Evolutionary conservation across 1,140 invertebrate genomes (phyloP), one percentile per base, ranked within the genome.

Genomic region (Belonocnema kinseyi): DNA sequence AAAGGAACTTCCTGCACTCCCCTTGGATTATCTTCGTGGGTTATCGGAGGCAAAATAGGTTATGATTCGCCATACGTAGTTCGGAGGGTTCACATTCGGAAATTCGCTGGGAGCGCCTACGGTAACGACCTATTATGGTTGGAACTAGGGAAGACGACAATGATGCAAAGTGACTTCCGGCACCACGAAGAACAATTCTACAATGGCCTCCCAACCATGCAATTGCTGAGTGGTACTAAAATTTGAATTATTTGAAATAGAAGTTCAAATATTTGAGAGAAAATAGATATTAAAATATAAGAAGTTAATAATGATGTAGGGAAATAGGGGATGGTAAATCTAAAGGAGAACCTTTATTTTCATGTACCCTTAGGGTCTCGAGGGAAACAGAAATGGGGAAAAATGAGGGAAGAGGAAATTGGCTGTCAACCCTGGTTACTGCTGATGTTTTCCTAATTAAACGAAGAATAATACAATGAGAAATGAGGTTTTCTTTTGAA

Each of bases 1-100:
- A 78, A 75, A 75, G 77, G 50, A 66, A 74, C 54, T 74, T 78
- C 61, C 66, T 78, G 77, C 52, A 75, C 73, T 78, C n/a, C 33
- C 58, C 71, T 58, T 46, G 76, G 80, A 81, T 81, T 81, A 75
- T 81, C 75, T 75, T 73, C 51, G 26, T 66, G 74, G 77, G 77
- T 81, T 81, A 81, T 78, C 77, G 74, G 54, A 72, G 77, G 76
- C 74, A 78, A 77, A 81, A 66, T 66, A 66, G 61, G 61, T 66
- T 66, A 66, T 66, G 61, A 66, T 66, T 66, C 26, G n/a, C 61
- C 61, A 66, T 66, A 66, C 26, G 61, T 40, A 66, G 53, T 54
- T 54, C 53, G 53, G 16, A n/a, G 61, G 56, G 56, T 58, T 58
- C 19, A 11, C 26, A 58, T 66, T 66, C 61, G 61, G 61, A 66